Percentiles rank a stretch among this genome's conserved stretches.
phyloP scores from a whole-genome alignment of 1,140 invertebrate species.

The Venustaconcha ellipsiformis region DNA sequence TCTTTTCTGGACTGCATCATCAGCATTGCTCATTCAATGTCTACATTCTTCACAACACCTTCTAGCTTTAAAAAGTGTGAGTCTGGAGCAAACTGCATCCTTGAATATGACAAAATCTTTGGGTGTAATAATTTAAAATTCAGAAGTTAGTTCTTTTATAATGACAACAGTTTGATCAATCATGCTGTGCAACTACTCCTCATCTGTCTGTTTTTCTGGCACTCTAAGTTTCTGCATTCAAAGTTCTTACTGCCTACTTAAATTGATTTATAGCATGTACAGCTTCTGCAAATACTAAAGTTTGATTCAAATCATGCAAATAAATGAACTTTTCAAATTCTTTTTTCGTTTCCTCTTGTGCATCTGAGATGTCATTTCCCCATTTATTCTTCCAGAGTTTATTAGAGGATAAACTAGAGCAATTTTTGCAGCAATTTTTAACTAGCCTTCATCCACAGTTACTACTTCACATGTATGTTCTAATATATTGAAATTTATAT shows the following conservation, averaged over 20 bases:
- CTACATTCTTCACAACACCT: constrained; percentile 2
- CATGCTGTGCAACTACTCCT: neutral
- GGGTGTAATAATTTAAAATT: neutral
- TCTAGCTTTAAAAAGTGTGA: constrained; percentile 13
- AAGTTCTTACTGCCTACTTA: neutral
- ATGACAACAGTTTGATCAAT: neutral
- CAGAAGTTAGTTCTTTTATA: constrained; percentile 4
- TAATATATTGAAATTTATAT: too few species aligned
- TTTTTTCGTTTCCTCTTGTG: too few species aligned
- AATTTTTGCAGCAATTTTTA: too few species aligned
- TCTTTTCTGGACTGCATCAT: neutral
- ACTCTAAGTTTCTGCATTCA: neutral
- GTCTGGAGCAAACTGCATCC: constrained; percentile 10
- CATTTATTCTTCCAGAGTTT: too few species aligned
- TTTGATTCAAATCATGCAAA: neutral
- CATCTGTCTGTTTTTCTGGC: constrained; percentile 1
- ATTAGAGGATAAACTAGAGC: too few species aligned
- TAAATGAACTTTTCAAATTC: neutral
- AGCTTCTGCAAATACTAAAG: neutral
- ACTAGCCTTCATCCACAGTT: too few species aligned
- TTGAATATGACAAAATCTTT: neutral
- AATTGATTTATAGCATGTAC: constrained; percentile 1
- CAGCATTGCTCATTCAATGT: neutral
- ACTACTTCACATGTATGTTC: too few species aligned
- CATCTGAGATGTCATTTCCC: too few species aligned